Conservation (phyloP, 1,140 invertebrate genomes). For the Cherax destructor region DNA sequence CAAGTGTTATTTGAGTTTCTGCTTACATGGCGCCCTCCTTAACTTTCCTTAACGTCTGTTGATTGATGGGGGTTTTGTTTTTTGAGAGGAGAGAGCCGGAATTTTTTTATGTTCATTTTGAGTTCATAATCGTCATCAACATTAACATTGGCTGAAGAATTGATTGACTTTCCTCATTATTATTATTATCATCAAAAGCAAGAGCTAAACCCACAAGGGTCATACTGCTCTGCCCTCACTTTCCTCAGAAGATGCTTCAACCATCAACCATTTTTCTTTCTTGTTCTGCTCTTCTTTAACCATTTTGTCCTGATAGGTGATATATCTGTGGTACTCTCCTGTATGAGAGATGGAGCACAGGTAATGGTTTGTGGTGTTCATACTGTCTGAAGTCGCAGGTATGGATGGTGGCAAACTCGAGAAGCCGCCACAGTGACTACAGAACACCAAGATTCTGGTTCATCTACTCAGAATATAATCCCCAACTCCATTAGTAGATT, state of each 20-base stretch:
- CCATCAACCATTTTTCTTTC: slow-evolving; percentile 51
- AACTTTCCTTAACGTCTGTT: slow-evolving; percentile 14
- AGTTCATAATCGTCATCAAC: slow-evolving; percentile 47
- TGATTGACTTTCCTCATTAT: slow-evolving; percentile 5
- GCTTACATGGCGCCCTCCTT: slow-evolving; percentile 42
- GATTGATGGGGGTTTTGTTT: slow-evolving; percentile 34
- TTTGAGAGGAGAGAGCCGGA: slow-evolving; percentile 30
- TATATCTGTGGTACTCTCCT: slow-evolving; percentile 75
- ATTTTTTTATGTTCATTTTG: slow-evolving; percentile 61
- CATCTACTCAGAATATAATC: slow-evolving; percentile 78
- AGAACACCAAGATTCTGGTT: slow-evolving; percentile 78
- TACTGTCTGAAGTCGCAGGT: slow-evolving; percentile 75
- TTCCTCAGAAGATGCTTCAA: slow-evolving; percentile 13
- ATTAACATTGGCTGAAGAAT: slow-evolving; percentile 16
- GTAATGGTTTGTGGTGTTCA: slow-evolving; percentile 75
- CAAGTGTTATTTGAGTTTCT: slow-evolving; percentile 53
- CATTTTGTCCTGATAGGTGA: slow-evolving; percentile 72
- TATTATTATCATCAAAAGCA: no score
- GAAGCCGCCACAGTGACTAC: slow-evolving; percentile 76
- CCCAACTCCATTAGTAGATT: slow-evolving; percentile 73
- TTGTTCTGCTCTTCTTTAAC: slow-evolving; percentile 43
- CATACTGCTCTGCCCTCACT: no score
- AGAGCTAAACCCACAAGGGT: no score
- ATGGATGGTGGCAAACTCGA: slow-evolving; percentile 77
- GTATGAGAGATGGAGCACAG: slow-evolving; percentile 75